Base-by-base conservation (phyloP, 2,888 invertebrate species). In the Nudaria mundana region DNA sequence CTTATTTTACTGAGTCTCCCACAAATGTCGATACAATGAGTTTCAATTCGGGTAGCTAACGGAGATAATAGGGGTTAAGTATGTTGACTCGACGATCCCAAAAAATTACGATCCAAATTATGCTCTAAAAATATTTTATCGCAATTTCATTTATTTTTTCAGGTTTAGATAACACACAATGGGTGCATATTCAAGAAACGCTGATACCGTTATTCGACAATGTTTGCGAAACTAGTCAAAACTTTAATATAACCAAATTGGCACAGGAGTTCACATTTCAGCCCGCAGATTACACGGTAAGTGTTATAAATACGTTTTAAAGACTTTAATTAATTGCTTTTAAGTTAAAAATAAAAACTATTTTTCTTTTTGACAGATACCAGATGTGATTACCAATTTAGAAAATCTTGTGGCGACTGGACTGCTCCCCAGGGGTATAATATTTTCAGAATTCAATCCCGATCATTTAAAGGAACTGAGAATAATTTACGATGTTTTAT, bases 401-500 rank as follows among this genome's bases (percentile, higher is more conserved):
- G 64, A 72, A 49, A 72, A 62, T 23, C 54, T 80, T 1, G 72
- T 66, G 46, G 47, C 61, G 10, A 74, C 71, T 49, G 77, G 75
- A 3, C 66, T 84, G 4, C 48, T 85, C 23, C 53, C 74, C 3
- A 82, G 78, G 56, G 79, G 77, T 5, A 71, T 77, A 65, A 84
- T 87, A 65, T 86, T 85, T 44, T 67, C 79, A 7, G 87, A 88
- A 61, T 78, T 70, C 36, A 71, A 85, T 32, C 43, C 50, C 10
- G 69, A 68, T 30, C 79, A 87, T 44, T 42, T 77, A 15, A 57
- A 62, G 12, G 83, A 87, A 51, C 49, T 88, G 3, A 71, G 70
- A 69, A 56, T 67, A 12, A 50, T 87, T 13, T 79, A 85, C 61
- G 82, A 91, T 28, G 69, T 91, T 8, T 80, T 93, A 43, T 84